Percentiles rank a stretch among this genome's conserved stretches.
Conservation (phyloP, 2,797 vertebrate genomes). For the Gymnopithys bicolor region DNA sequence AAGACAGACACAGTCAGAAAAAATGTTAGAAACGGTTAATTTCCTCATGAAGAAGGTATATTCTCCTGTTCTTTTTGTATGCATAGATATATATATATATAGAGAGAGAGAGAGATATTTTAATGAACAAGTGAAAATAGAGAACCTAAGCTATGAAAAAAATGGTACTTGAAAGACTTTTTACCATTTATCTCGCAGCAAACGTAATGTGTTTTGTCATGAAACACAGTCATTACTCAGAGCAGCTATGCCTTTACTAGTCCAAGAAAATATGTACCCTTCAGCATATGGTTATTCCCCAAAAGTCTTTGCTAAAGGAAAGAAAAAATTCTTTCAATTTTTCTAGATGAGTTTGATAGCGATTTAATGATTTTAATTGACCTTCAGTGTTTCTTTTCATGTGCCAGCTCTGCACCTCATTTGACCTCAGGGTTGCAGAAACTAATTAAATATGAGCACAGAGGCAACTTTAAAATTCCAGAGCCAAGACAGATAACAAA, state of each 20-base stretch:
- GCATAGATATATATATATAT: not conserved
- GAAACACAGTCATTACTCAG: not conserved
- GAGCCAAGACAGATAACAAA: conserved; percentile 3
- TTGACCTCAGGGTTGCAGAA: conserved; percentile 43
- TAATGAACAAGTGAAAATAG: not conserved
- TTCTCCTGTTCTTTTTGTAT: not conserved
- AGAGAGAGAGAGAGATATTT: not conserved
- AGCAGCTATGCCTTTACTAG: not conserved
- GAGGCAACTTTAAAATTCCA: not conserved
- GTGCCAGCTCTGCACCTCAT: conserved; percentile 26
- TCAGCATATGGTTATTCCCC: not conserved
- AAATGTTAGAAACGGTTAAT: not conserved
- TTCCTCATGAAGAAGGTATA: not conserved
- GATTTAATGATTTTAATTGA: conserved; percentile 49
- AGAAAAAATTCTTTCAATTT: not conserved
- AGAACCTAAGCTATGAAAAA: not conserved
- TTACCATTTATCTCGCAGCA: not conserved
- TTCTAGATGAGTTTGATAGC: conserved; percentile 31
- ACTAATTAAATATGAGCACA: conserved; percentile 30
- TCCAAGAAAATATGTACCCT: not conserved
- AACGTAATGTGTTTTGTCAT: not conserved
- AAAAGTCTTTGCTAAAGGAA: not conserved
- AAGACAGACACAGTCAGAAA: not conserved
- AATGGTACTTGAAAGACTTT: not conserved
- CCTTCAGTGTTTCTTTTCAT: conserved; percentile 4